Evolutionary conservation across 2,113 vertebrate genomes (phyloP).

Genomic region (Cacatua alba): DNA sequence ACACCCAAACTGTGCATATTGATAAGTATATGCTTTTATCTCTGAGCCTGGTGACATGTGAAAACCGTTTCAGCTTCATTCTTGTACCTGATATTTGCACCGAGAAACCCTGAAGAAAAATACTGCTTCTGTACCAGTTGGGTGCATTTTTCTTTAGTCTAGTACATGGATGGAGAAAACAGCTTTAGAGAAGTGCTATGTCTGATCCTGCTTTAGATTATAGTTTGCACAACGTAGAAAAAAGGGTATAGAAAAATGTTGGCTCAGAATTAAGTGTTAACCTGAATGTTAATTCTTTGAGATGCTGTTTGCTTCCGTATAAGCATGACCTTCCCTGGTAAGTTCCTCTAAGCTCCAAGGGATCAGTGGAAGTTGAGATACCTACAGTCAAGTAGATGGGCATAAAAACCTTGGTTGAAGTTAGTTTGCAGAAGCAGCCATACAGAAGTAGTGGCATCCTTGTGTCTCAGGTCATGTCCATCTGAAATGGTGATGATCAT

Average conservation of each 20-base stretch:
- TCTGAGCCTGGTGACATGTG: constrained; percentile 48
- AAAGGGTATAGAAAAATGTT: not conserved
- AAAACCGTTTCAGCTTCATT: constrained; percentile 27
- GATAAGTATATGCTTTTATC: constrained; percentile 63
- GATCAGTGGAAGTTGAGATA: not conserved
- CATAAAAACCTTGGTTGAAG: not conserved
- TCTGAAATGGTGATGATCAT: not conserved
- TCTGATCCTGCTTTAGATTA: not conserved
- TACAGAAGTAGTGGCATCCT: not conserved
- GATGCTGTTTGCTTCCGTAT: not conserved
- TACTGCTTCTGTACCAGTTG: not conserved
- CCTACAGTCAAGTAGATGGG: not conserved
- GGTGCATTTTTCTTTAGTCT: constrained; percentile 1
- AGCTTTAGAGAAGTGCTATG: not conserved
- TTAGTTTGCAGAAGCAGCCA: not conserved
- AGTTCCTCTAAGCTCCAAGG: not conserved
- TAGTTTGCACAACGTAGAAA: not conserved
- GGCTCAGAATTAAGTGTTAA: not conserved
- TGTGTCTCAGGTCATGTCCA: not conserved
- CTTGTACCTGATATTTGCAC: constrained; percentile 38
- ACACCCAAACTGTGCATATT: constrained; percentile 64
- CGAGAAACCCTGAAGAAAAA: constrained; percentile 25
- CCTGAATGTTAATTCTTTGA: not conserved
- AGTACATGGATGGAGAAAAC: not conserved
- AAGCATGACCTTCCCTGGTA: not conserved